Percentiles rank a stretch among this genome's conserved stretches.
These are phyloP conservation scores for Drosophila leonis DNA, from an alignment of 2,888 invertebrate species.

Conservation along the genomic window DNA sequence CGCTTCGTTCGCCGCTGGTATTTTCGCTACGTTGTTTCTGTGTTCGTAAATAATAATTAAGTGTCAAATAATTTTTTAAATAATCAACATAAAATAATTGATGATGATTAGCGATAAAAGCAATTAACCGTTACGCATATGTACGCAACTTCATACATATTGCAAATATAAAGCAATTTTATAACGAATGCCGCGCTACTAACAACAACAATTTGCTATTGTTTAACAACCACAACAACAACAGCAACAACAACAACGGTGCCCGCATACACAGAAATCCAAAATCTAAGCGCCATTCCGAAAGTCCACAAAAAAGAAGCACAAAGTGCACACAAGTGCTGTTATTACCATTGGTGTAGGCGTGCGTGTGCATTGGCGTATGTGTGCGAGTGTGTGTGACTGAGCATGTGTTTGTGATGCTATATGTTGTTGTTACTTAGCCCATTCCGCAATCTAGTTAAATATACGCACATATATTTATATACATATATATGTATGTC, in stretches of 20 bases:
- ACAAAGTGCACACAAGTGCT: constrained; percentile 56
- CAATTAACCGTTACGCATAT: constrained; percentile 29
- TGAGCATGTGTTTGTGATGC: constrained; percentile 65
- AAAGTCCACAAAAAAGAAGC: constrained; percentile 39
- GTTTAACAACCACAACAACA: constrained; percentile 34
- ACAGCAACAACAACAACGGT: constrained; percentile 22
- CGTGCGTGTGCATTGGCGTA: constrained; percentile 31
- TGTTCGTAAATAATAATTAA: constrained; percentile 56
- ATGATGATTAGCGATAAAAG: constrained; percentile 20
- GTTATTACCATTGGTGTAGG: constrained; percentile 44
- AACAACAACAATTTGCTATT: constrained; percentile 38
- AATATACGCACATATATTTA: constrained; percentile 8
- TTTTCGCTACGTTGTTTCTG: constrained; percentile 52
- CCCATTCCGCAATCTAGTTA: constrained; percentile 49
- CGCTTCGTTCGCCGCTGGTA: constrained; percentile 51
- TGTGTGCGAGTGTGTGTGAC: constrained; percentile 36
- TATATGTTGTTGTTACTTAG: constrained; percentile 53
- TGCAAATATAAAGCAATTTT: constrained; percentile 22
- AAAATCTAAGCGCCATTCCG: constrained; percentile 47
- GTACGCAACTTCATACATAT: constrained; percentile 15
- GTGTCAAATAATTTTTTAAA: constrained; percentile 40
- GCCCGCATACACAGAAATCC: constrained; percentile 17
- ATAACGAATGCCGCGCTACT: constrained; percentile 20
- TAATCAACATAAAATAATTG: constrained; percentile 28
- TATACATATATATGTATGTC: constrained; percentile 1